phyloP scores from a whole-genome alignment of 2,888 invertebrate species.

The Neelides folsomi region DNA sequence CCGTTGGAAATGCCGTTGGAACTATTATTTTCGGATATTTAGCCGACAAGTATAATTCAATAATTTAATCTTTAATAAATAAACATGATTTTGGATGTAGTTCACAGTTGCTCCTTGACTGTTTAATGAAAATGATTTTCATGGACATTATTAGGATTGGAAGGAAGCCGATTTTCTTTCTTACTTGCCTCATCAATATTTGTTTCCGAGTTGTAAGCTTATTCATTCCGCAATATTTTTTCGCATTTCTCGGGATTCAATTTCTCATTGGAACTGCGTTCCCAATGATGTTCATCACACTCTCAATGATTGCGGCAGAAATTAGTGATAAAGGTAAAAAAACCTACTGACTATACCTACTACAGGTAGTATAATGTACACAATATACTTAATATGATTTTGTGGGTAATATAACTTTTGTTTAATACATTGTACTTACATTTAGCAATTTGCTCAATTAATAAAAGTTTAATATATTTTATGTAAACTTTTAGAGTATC shows the following conservation, averaged over 20 bases:
- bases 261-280: constrained; percentile 21
- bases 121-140: too few relatives aligned
- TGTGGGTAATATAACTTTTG: too few relatives aligned
- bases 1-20: constrained; percentile 45
- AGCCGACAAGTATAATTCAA: constrained; percentile 44
- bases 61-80: background rate
- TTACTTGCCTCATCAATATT: constrained; percentile 38
- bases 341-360: background rate
- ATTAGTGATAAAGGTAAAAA: constrained; percentile 21
- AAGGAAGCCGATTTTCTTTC: constrained; percentile 42
- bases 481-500: constrained; percentile 11
- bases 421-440: too few relatives aligned
- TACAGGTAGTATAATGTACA: background rate
- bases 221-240: constrained; percentile 14
- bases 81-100: background rate
- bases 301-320: constrained; percentile 22
- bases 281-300: constrained; percentile 24
- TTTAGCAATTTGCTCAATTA: background rate
- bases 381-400: too few relatives aligned
- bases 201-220: constrained; percentile 18
- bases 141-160: constrained; percentile 38
- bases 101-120: too few relatives aligned
- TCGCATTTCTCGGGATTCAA: constrained; percentile 13
- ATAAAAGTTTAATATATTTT: background rate
- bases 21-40: constrained; percentile 46